Conservation (phyloP, 1,140 invertebrate species). For the Temnothorax nylanderi region DNA sequence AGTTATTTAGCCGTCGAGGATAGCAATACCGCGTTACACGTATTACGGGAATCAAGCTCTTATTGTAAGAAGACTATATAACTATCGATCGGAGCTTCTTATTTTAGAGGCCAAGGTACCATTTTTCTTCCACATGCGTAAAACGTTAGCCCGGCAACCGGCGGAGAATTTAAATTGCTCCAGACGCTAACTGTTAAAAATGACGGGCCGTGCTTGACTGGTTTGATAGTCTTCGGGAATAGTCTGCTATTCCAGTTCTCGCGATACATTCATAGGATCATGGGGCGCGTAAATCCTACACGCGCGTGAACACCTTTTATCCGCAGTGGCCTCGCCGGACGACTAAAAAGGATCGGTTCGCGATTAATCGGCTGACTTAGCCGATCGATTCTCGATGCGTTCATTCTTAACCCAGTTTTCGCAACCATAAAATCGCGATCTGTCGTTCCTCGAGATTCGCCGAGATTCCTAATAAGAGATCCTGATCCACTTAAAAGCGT, state of each 20-base stretch:
- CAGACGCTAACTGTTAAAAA: conserved; percentile 41
- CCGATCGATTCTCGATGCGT: conserved; percentile 11
- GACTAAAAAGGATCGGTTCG: conserved; percentile 73
- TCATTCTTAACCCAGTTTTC: conserved; percentile 72
- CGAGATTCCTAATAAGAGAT: conserved; percentile 17
- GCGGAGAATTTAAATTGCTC: conserved; percentile 43
- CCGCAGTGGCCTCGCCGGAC: conserved; percentile 29
- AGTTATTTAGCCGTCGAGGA: neutral
- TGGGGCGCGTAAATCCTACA: conserved; percentile 18
- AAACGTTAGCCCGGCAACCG: conserved; percentile 5
- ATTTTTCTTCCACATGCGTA: conserved; percentile 24
- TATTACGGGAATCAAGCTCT: neutral
- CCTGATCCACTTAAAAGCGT: neutral
- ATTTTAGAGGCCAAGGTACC: conserved; percentile 41
- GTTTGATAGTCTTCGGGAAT: conserved; percentile 14
- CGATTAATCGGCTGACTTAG: conserved; percentile 68
- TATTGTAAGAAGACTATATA: neutral
- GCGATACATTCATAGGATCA: neutral
- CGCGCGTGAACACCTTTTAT: conserved; percentile 41
- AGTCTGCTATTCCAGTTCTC: conserved; percentile 25
- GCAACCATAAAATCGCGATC: conserved; percentile 54
- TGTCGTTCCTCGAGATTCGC: neutral
- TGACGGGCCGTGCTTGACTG: conserved; percentile 20
- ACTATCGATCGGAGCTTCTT: conserved; percentile 11
- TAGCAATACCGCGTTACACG: neutral